Evolutionary conservation across 2,888 invertebrate species (phyloP).

Genomic region (Leptopilina drosophilae): DNA sequence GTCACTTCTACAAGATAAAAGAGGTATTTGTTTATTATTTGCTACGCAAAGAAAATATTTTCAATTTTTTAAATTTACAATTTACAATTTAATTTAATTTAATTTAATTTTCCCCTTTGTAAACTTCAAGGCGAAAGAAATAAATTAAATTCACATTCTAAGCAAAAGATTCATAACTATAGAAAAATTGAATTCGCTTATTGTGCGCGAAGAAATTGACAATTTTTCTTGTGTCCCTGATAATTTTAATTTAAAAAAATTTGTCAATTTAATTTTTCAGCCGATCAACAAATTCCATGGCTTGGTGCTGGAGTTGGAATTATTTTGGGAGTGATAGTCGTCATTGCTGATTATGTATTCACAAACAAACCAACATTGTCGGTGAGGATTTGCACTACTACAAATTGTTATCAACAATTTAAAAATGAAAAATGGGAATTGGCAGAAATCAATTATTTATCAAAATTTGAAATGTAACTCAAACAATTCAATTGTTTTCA

Average conservation of each 20-base stretch:
- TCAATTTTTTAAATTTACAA: neutral
- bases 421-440: neutral
- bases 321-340: slow-evolving; percentile 83
- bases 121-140: no score
- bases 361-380: slow-evolving; percentile 82
- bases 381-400: slow-evolving; percentile 76
- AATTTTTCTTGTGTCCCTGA: no score
- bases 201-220: no score
- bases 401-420: neutral
- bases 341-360: slow-evolving; percentile 83
- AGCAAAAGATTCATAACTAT: neutral
- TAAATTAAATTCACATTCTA: no score
- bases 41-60: no score
- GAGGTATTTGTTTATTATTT: slow-evolving; percentile 77
- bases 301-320: slow-evolving; percentile 86
- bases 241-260: neutral
- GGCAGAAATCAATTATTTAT: no score
- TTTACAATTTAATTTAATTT: neutral
- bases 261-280: slow-evolving; percentile 73
- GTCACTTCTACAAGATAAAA: slow-evolving; percentile 80
- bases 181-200: no score
- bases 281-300: slow-evolving; percentile 86
- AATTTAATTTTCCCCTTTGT: no score
- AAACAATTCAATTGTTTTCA: no score
- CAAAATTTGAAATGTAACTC: no score